A percentile compares a stretch with the other conserved stretches of the same genome.
Conservation (phyloP, 2,797 vertebrate genomes). For the Falco concolor region DNA sequence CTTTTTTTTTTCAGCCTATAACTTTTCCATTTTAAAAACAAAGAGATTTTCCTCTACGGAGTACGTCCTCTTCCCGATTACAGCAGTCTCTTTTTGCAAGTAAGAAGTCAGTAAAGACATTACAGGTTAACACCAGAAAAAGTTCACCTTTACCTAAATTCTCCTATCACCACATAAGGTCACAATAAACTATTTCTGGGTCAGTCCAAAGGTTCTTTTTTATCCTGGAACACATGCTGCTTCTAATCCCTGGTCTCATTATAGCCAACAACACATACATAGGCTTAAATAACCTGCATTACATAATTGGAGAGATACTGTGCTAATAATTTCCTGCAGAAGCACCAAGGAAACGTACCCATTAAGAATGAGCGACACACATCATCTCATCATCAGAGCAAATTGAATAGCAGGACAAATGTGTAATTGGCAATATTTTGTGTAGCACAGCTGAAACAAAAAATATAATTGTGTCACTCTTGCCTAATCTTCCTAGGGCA, state of each 20-base stretch:
- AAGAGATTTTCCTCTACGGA: neutral
- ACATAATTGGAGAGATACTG: constrained; percentile 10
- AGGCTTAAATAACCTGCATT: constrained; percentile 44
- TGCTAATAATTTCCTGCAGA: constrained; percentile 4
- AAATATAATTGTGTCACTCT: neutral
- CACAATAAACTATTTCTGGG: neutral
- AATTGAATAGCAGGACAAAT: neutral
- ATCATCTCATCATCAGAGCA: neutral
- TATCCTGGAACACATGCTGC: constrained; percentile 25
- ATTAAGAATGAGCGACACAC: neutral
- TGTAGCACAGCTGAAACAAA: neutral
- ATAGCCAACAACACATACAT: neutral
- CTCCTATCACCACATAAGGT: neutral
- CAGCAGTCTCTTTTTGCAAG: neutral
- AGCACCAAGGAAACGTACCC: neutral
- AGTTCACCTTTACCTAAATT: constrained; percentile 15
- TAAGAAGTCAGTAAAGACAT: neutral
- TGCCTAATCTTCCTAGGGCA: neutral
- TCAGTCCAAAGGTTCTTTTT: constrained; percentile 20
- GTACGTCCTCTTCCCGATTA: neutral
- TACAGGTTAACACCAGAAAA: neutral
- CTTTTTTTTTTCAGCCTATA: neutral
- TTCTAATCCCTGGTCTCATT: constrained; percentile 55
- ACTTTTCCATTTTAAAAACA: neutral
- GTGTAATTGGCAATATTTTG: neutral